Conservation (phyloP, 2,888 invertebrate genomes). For the Drosophila birchii region DNA sequence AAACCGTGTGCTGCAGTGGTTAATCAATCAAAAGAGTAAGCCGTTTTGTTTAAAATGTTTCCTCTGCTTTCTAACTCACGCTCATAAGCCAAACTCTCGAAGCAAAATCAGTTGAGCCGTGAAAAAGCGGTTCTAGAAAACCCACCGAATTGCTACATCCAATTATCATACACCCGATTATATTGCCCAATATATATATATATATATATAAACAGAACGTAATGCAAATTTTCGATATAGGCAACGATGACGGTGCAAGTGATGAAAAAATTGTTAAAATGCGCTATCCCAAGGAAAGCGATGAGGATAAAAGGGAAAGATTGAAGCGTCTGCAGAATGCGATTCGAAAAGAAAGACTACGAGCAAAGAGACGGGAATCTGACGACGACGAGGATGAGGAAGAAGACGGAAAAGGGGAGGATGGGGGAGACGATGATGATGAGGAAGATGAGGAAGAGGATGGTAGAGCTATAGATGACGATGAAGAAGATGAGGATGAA, state of each 20-base stretch:
- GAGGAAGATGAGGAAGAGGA: slow-evolving; percentile 50
- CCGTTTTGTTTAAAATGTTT: slow-evolving; percentile 85
- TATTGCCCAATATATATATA: slow-evolving; percentile 48
- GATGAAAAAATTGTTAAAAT: slow-evolving; percentile 73
- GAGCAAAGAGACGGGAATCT: slow-evolving; percentile 84
- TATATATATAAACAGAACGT: slow-evolving; percentile 60
- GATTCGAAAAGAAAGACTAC: slow-evolving; percentile 81
- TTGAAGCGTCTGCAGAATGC: slow-evolving; percentile 83
- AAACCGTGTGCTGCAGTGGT: slow-evolving; percentile 97
- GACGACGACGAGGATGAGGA: slow-evolving; percentile 83
- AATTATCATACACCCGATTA: slow-evolving; percentile 61
- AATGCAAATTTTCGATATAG: slow-evolving; percentile 72
- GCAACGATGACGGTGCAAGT: slow-evolving; percentile 74
- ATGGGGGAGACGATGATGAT: slow-evolving; percentile 80
- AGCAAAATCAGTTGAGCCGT: slow-evolving; percentile 62
- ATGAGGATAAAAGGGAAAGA: slow-evolving; percentile 68
- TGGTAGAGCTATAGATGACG: slow-evolving; percentile 54
- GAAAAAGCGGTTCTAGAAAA: slow-evolving; percentile 25
- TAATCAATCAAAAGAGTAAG: slow-evolving; percentile 98
- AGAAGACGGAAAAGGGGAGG: slow-evolving; percentile 77
- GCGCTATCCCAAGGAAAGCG: slow-evolving; percentile 75
- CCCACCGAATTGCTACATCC: slow-evolving; percentile 45
- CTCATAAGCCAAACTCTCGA: slow-evolving; percentile 71
- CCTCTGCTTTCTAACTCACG: slow-evolving; percentile 83
- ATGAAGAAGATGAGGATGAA: slow-evolving; percentile 43